phyloP scores from a whole-genome alignment of 2,888 invertebrate genomes.

The Hirtodrosophila cameraria region DNA sequence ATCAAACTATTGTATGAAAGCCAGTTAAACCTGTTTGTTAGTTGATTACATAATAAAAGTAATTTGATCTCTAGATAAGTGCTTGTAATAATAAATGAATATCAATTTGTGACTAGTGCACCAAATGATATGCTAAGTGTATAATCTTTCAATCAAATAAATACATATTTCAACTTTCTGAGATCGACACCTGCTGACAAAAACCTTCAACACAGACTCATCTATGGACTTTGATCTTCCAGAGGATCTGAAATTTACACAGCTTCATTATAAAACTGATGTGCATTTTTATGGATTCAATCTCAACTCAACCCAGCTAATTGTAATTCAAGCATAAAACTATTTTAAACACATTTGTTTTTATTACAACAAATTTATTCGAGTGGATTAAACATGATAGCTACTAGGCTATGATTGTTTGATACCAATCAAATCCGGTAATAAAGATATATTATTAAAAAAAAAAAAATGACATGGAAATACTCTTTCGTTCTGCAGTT shows the following conservation, averaged over 20 bases:
- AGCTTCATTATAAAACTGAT: not conserved
- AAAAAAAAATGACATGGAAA: constrained; percentile 32
- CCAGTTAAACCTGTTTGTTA: constrained; percentile 6
- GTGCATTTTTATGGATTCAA: not conserved
- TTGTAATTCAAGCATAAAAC: not conserved
- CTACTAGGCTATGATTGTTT: no score
- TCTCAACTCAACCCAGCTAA: not conserved
- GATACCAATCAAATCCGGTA: not conserved
- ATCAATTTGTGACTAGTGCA: no score
- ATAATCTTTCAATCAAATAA: no score
- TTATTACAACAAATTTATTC: no score
- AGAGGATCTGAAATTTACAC: no score
- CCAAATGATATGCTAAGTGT: no score
- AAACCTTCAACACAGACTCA: no score
- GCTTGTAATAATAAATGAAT: not conserved
- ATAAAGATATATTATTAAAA: constrained; percentile 22
- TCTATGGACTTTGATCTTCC: no score
- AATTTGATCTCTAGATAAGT: not conserved
- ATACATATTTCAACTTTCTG: no score
- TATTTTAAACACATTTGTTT: no score
- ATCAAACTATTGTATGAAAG: constrained; percentile 5
- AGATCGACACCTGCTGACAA: no score
- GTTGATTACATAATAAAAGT: not conserved
- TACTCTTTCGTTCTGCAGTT: constrained; percentile 35
- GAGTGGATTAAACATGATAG: no score